Base-by-base conservation (phyloP, 2,888 invertebrate species). In the Drosophila anomalipes region DNA sequence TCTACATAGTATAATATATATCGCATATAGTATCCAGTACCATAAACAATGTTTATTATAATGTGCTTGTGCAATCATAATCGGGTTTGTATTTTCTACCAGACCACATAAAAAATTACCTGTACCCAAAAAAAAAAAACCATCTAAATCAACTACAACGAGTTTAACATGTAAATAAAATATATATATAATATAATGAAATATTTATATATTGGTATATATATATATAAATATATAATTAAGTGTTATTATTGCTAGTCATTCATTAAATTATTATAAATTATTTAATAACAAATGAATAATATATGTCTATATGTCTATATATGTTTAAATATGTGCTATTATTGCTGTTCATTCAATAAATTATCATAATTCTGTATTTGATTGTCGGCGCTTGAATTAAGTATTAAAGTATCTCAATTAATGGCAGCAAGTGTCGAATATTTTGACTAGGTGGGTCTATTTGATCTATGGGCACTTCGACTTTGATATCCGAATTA, bases 401-500 rank as follows among this genome's bases (percentile, higher is more conserved):
- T 51, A 26, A 56, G 52, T 62, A 76, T 75, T 75, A 67, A 73
- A 82, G 61, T 72, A 63, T 58, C 61, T 57, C 56, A 70, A 72
- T 82, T 90, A 67, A 86, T 72, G 57, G 62, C 57, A 47, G 14
- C 16, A 60, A 66, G 52, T 61, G 56, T 47, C 58, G 71, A 70
- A 28, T 58, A 30, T 47, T n/a, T 19, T 35, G 52, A 5, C 33
- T 39, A 32, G 58, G 71, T 59, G 61, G 14, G 62, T 51, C 10
- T 58, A 30, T 60, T 41, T 62, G 44, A 41, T 54, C 32, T 22
- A 64, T 26, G 1, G 26, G 52, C 60, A 70, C 64, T 65, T 72
- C 47, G 63, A 73, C 68, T 78, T 76, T 79, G 78, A 83, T 83
- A 69, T 78, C 69, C 79, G 57, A 76, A 89, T 90, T 83, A 76